phyloP scores from a whole-genome alignment of 2,888 invertebrate genomes.

The Drosophila yooni region DNA sequence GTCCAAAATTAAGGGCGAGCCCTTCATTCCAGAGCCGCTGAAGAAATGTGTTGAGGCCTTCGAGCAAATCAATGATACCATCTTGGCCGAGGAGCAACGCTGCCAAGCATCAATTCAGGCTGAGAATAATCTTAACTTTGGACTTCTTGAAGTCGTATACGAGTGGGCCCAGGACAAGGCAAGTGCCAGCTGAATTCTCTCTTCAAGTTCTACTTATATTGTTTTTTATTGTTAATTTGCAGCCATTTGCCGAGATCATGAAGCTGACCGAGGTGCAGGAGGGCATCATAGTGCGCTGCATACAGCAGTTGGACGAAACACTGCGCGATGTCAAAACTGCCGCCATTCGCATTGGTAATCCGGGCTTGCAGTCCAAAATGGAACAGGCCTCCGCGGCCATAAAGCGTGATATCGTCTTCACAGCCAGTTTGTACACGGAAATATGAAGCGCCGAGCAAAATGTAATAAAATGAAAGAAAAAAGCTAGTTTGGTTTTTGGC shows the following conservation, averaged over 20 bases:
- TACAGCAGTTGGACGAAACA: slow-evolving; percentile 97
- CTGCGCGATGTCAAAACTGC: slow-evolving; percentile 95
- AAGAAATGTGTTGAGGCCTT: slow-evolving; percentile 89
- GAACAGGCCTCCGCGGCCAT: slow-evolving; percentile 96
- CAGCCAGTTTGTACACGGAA: slow-evolving; percentile 96
- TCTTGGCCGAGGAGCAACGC: slow-evolving; percentile 88
- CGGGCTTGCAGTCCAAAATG: slow-evolving; percentile 96
- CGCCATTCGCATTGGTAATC: slow-evolving; percentile 96
- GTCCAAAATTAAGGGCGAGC: slow-evolving; percentile 88
- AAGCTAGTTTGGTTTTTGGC: slow-evolving; percentile 50
- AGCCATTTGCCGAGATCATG: slow-evolving; percentile 97
- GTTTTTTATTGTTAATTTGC: slow-evolving; percentile 20
- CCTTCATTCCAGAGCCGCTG: slow-evolving; percentile 84
- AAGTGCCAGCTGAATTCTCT: slow-evolving; percentile 19
- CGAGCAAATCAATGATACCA: slow-evolving; percentile 88
- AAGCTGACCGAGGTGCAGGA: slow-evolving; percentile 97
- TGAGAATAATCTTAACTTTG: slow-evolving; percentile 92
- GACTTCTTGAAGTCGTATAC: slow-evolving; percentile 96
- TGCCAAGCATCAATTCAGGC: slow-evolving; percentile 83
- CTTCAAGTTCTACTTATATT: not conserved
- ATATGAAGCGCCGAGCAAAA: slow-evolving; percentile 51
- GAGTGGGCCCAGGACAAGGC: slow-evolving; percentile 97
- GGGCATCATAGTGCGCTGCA: slow-evolving; percentile 98
- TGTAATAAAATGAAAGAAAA: slow-evolving; percentile 7
- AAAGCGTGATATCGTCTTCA: slow-evolving; percentile 98